phyloP scores from a whole-genome alignment of 2,888 invertebrate species.

The Acleris holmiana region DNA sequence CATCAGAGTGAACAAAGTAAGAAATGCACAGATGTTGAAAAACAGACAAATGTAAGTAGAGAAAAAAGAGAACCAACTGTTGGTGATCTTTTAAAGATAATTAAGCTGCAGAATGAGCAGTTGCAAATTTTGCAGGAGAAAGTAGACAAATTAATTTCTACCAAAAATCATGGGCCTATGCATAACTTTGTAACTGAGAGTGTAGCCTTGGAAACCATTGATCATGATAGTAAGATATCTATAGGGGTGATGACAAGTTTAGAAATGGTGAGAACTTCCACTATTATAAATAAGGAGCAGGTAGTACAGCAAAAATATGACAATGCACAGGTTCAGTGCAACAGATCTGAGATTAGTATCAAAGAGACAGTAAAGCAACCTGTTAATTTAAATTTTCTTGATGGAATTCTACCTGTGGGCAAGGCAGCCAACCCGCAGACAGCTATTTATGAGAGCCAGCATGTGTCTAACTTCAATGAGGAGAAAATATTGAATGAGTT shows the following conservation, averaged over 20 bases:
- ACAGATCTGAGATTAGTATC: conserved; percentile 73
- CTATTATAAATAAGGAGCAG: conserved; percentile 71
- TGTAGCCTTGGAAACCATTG: conserved; percentile 61
- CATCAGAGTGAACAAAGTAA: conserved; percentile 59
- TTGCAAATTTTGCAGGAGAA: conserved; percentile 86
- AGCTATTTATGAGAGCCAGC: conserved; percentile 39
- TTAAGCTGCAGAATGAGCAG: conserved; percentile 88
- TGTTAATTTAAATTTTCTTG: conserved; percentile 70
- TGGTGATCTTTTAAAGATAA: conserved; percentile 86
- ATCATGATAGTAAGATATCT: conserved; percentile 83
- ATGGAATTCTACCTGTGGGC: conserved; percentile 66
- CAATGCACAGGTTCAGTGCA: conserved; percentile 74
- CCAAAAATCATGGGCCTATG: conserved; percentile 48
- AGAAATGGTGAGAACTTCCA: conserved; percentile 84
- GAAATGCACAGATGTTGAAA: conserved; percentile 60
- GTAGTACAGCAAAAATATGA: conserved; percentile 60
- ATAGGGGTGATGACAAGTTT: conserved; percentile 90
- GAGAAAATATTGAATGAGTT: conserved; percentile 76
- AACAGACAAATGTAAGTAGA: conserved; percentile 58
- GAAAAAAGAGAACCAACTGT: conserved; percentile 82
- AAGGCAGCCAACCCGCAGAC: conserved; percentile 42
- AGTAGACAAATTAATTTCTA: conserved; percentile 82
- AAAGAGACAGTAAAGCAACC: conserved; percentile 69
- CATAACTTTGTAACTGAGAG: conserved; percentile 62
- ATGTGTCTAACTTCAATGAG: conserved; percentile 51